Conservation (phyloP, 2,888 invertebrate species). For the Lasius platythorax region DNA sequence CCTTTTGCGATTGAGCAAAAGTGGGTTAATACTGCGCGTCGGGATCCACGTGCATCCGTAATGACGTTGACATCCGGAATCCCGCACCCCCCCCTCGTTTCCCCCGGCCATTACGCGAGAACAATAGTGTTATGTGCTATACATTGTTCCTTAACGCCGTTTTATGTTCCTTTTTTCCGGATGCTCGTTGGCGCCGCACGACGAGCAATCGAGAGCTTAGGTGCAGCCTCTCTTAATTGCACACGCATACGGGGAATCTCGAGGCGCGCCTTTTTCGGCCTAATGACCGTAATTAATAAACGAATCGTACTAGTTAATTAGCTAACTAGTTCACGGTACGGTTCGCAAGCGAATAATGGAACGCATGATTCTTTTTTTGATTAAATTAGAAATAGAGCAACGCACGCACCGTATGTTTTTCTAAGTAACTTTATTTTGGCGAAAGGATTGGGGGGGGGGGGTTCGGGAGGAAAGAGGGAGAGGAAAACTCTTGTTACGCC, state of each 20-base stretch:
- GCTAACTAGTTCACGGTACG: background rate
- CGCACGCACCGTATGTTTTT: background rate
- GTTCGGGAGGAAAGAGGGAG: background rate
- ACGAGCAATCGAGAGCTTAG: constrained; percentile 74
- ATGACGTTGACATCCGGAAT: constrained; percentile 79
- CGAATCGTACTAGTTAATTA: background rate
- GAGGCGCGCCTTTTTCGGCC: constrained; percentile 74
- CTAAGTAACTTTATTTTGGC: background rate
- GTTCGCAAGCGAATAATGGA: background rate
- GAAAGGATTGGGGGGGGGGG: too few species aligned
- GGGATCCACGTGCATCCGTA: constrained; percentile 73
- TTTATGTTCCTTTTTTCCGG: constrained; percentile 56
- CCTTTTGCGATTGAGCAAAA: constrained; percentile 77
- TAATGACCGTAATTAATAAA: constrained; percentile 58
- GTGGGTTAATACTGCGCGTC: constrained; percentile 78
- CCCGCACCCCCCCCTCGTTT: constrained; percentile 4
- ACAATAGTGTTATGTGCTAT: constrained; percentile 71
- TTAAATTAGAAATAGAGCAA: background rate
- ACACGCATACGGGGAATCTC: constrained; percentile 56
- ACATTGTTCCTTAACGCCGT: constrained; percentile 75
- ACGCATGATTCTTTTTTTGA: background rate
- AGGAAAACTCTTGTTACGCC: constrained; percentile 51
- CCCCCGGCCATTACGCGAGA: constrained; percentile 68
- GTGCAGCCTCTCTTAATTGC: constrained; percentile 79
- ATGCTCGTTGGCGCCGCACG: constrained; percentile 47